Conservation (phyloP, 2,113 vertebrate species). For the Genyomyrus donnyi region DNA sequence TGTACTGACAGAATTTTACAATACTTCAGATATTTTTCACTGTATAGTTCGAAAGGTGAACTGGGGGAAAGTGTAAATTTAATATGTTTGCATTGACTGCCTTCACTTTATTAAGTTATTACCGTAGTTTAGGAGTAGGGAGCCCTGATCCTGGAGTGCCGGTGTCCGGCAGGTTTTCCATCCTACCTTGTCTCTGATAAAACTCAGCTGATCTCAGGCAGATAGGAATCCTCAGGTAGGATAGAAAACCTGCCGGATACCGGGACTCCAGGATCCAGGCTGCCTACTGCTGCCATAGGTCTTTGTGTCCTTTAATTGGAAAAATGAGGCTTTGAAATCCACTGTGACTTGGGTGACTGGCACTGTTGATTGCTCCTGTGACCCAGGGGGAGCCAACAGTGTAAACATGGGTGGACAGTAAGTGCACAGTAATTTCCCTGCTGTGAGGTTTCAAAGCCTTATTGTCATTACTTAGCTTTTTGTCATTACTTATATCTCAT, state of each 20-base stretch:
- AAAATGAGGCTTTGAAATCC: background rate
- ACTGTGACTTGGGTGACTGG: background rate
- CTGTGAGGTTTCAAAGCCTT: background rate
- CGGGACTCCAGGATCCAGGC: background rate
- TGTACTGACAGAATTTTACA: background rate
- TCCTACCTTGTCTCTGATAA: background rate
- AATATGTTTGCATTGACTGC: background rate
- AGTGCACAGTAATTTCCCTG: background rate
- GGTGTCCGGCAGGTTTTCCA: background rate
- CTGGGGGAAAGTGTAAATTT: background rate
- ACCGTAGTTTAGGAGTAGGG: background rate
- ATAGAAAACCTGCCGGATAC: background rate
- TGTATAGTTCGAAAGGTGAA: background rate
- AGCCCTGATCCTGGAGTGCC: background rate
- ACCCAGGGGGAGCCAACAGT: background rate
- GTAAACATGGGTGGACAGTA: background rate
- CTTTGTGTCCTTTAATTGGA: background rate
- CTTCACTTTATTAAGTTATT: background rate
- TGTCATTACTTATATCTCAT: background rate
- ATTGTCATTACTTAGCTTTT: background rate
- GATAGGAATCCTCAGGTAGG: background rate
- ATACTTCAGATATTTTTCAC: background rate
- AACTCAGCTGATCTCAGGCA: background rate
- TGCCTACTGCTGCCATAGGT: background rate
- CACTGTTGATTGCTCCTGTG: background rate